Base-by-base conservation (phyloP, 2,113 vertebrate genomes). In the Corythoichthys intestinalis region DNA sequence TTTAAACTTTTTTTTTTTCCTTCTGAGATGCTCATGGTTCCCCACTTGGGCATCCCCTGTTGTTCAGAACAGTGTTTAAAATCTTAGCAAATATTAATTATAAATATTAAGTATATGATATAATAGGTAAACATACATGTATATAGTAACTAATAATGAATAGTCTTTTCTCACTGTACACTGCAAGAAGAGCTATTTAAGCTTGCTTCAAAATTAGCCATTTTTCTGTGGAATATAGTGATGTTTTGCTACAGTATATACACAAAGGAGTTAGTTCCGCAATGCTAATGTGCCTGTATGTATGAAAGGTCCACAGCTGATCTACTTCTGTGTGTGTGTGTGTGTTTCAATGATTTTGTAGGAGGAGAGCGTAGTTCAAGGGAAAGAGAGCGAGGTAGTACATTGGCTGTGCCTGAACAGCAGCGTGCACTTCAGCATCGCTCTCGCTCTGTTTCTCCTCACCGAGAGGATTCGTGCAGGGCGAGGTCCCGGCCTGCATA, bases 371-470 rank as follows among this genome's bases (percentile, higher is more conserved):
- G 94, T 89, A 96, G 91, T 85, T 92, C 94, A 89, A 93, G 93
- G 87, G 94, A 98, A 87, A 93, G 94, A 92, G 92, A 86, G 89
- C 86, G 94, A 82, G 90, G 93, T 72, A 94, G 94, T 53, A 97
- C 94, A 1, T 72, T 99, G 90, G 94, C 94, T 58, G 97, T 98
- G 80, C 96, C 97, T 28, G 96, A 97, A 70, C 96, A 98, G 87
- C 94, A 96, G 89, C 93, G 94, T 76, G 28, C 92, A 61, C 77
- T 93, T 1, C 96, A 97, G 88, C 96, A 97, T 88, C 96, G 97
- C 67, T 99, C 97, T 2, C 95, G 97, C 63, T 99, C 97, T 0
- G 96, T 98, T 66, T 99, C 97, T 78, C 97, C 97, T 85, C 96
- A 98, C 86, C 91, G 95, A 41, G 95, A 97, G 68, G 96, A 98